These are phyloP conservation scores for Caenorhabditis afra DNA, from an alignment of 2,888 invertebrate genomes.

Conservation along the genomic window DNA sequence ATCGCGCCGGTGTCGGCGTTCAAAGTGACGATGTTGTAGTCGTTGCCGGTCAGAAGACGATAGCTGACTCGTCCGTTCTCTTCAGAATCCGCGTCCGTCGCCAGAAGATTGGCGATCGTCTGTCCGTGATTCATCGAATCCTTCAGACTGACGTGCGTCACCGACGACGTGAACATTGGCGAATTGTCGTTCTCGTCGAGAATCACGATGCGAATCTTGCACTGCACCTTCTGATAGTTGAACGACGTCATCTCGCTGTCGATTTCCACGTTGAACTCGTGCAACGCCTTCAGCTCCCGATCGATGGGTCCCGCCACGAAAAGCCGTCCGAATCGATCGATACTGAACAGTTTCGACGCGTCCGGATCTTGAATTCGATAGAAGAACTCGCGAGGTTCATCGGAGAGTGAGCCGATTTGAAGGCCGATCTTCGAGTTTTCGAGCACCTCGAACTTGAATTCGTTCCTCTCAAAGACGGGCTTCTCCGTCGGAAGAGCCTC, in stretches of 20 bases:
- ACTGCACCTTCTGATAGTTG: slow-evolving; percentile 15
- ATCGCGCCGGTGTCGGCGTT: slow-evolving; percentile 52
- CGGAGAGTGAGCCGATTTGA: slow-evolving; percentile 59
- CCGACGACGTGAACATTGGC: slow-evolving; percentile 47
- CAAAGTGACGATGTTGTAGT: slow-evolving; percentile 55
- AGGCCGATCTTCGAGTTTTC: slow-evolving; percentile 54
- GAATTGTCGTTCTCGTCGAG: slow-evolving; percentile 67
- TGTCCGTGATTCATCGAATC: slow-evolving; percentile 48
- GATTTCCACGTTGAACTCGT: slow-evolving; percentile 43
- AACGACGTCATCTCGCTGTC: slow-evolving; percentile 39
- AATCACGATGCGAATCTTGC: slow-evolving; percentile 47
- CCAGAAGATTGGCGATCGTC: slow-evolving; percentile 81
- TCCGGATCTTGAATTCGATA: slow-evolving; percentile 58
- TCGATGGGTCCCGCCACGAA: slow-evolving; percentile 57
- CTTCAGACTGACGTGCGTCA: slow-evolving; percentile 80
- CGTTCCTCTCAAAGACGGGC: slow-evolving; percentile 26
- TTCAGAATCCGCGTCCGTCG: slow-evolving; percentile 87
- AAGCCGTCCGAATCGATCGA: slow-evolving; percentile 60
- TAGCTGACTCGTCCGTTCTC: slow-evolving; percentile 83
- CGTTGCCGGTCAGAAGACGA: slow-evolving; percentile 84
- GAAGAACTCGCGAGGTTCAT: slow-evolving; percentile 26
- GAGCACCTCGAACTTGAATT: slow-evolving; percentile 50
- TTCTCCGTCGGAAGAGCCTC: slow-evolving; percentile 19
- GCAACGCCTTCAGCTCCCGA: not conserved
- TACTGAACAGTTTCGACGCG: slow-evolving; percentile 42